phyloP scores from a whole-genome alignment of 2,888 invertebrate species.

The Rhabditophanes sp. region DNA sequence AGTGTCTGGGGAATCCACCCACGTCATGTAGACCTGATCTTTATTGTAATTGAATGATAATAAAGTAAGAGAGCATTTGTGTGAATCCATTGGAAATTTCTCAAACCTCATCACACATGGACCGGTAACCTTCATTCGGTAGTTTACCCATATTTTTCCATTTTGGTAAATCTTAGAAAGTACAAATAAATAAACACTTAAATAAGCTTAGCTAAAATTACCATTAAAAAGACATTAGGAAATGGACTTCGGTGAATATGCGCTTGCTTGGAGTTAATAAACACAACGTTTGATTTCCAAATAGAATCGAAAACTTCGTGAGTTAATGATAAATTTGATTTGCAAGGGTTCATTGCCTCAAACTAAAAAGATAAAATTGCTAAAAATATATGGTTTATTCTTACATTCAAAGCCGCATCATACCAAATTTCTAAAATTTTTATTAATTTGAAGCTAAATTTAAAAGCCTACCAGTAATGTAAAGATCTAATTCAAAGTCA shows the following conservation, averaged over 20 bases:
- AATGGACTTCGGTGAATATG: conserved; percentile 30
- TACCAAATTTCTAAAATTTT: no score
- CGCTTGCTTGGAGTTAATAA: conserved; percentile 36
- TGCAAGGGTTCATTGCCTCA: conserved; percentile 36
- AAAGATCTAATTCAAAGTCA: conserved; percentile 40
- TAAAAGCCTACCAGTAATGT: no score
- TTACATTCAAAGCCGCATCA: conserved; percentile 3
- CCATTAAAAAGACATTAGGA: conserved; percentile 41
- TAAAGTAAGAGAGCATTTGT: conserved; percentile 34
- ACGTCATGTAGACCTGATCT: conserved; percentile 34
- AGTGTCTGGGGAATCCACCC: conserved; percentile 22
- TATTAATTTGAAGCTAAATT: no score
- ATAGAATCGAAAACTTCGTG: conserved; percentile 34
- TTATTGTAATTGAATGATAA: conserved; percentile 37
- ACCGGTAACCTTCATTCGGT: conserved; percentile 12
- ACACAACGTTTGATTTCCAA: conserved; percentile 41
- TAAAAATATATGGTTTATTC: conserved; percentile 4
- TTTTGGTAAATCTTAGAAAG: conserved; percentile 44
- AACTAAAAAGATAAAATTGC: no score
- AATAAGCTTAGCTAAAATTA: no score
- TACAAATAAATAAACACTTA: no score
- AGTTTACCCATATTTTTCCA: conserved; percentile 43
- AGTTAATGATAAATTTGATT: conserved; percentile 33
- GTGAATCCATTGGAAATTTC: conserved; percentile 36
- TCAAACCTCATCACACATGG: conserved; percentile 6